Base-by-base conservation (phyloP, 2,113 vertebrate species). In the Terrapene triunguis region DNA sequence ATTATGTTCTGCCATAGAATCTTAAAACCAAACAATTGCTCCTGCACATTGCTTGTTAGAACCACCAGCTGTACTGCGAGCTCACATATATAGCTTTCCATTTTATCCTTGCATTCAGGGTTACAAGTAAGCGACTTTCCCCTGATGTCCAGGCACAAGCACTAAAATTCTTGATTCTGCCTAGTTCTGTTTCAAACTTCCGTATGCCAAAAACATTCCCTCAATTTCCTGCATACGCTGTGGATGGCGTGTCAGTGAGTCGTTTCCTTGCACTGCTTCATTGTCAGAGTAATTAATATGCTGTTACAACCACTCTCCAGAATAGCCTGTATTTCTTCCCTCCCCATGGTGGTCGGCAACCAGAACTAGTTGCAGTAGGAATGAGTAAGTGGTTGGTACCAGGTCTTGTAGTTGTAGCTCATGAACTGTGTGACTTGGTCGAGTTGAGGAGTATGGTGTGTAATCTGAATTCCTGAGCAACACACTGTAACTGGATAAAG, bases 151-250 rank as follows among this genome's bases (percentile, higher is more conserved):
- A 80, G 84, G 29, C 85, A 38, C 80, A 88, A 93, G 42, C 94
- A 92, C 87, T 93, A 88, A 88, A 82, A 87, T 95, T 69, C 17
- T 53, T 44, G 29, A 50, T 69, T 72, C 93, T 95, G 1, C 95
- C 95, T 91, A 87, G 89, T 91, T 95, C 91, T 95, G 76, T 96
- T 94, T 94, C 74, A 80, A 97, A 89, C 88, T 72, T 96, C 86
- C 84, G 94, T 96, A 87, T 95, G 94, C 96, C 97, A 44, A 12
- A 80, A 74, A 76, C 94, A 94, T 96, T 54, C 85, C 92, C 88
- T 94, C 48, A 89, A 19, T 89, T 92, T 92, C 80, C 87, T 86
- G 25, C 57, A 29, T 74, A 62, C 83, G 80, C 55, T 93, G 86
- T 82, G 57, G 87, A 19, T 89, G 57, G 83, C 47, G 87, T 87